Evolutionary conservation across 2,797 vertebrate species (phyloP).

Genomic region (Clarias fuscus): DNA sequence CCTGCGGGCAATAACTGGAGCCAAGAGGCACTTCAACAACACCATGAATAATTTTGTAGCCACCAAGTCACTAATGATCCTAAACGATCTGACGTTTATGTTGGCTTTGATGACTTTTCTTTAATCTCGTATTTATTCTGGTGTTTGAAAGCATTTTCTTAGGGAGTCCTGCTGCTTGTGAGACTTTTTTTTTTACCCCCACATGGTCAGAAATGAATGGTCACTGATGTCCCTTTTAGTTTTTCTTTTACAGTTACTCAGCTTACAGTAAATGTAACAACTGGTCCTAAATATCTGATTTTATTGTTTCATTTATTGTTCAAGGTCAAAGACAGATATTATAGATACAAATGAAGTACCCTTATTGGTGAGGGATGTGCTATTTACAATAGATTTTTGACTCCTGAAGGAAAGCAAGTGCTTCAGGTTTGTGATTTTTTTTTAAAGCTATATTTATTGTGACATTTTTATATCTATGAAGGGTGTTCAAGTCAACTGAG

Average conservation of each 20-base stretch:
- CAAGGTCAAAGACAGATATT: neutral
- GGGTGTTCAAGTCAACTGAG: too few relatives aligned
- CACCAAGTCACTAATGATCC: conserved; percentile 40
- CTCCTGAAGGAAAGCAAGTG: neutral
- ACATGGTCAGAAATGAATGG: neutral
- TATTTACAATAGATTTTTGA: neutral
- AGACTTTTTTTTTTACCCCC: too few relatives aligned
- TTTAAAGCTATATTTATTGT: neutral
- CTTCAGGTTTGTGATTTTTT: too few relatives aligned
- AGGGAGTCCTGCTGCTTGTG: neutral
- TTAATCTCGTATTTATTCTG: neutral
- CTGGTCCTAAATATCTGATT: neutral
- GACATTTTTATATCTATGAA: neutral
- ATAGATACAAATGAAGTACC: neutral
- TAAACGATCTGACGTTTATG: conserved; percentile 25
- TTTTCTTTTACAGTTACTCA: neutral
- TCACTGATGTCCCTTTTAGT: neutral
- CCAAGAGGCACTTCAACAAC: conserved; percentile 33
- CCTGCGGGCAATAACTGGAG: conserved; percentile 44
- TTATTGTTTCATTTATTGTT: neutral
- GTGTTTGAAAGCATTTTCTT: neutral
- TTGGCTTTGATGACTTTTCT: neutral
- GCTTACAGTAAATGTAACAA: neutral
- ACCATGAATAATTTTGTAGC: conserved; percentile 57
- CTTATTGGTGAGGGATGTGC: neutral